A percentile compares a stretch with the other conserved stretches of the same genome.
Conservation (phyloP, 2,888 invertebrate genomes). For the Chrysomela aeneicollis region DNA sequence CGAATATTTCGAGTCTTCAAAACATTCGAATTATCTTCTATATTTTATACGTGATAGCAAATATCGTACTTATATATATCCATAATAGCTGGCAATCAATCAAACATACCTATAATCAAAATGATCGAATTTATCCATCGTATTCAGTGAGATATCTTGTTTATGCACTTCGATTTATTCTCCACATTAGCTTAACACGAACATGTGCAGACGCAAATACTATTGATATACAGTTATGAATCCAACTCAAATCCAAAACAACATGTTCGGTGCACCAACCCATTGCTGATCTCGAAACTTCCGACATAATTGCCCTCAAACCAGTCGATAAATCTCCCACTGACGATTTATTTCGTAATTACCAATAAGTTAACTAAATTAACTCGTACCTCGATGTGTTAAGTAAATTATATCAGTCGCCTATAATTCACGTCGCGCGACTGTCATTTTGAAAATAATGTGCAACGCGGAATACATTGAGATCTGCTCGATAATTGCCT, state of each 20-base stretch:
- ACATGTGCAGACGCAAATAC: neutral
- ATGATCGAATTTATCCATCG: no score
- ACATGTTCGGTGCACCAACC: constrained; percentile 17
- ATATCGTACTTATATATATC: no score
- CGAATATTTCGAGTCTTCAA: no score
- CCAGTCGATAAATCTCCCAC: constrained; percentile 37
- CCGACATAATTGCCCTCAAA: constrained; percentile 33
- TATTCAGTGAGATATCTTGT: no score
- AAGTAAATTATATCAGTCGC: constrained; percentile 39
- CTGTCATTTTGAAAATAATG: constrained; percentile 41
- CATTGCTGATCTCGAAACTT: constrained; percentile 31
- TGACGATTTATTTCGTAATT: constrained; percentile 42
- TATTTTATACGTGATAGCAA: no score
- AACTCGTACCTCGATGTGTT: constrained; percentile 38
- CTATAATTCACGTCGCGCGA: constrained; percentile 33
- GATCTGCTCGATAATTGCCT: constrained; percentile 30
- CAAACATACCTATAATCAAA: no score
- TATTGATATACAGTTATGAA: constrained; percentile 11
- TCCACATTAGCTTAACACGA: neutral
- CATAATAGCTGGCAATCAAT: no score
- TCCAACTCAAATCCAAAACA: neutral
- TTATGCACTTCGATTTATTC: neutral
- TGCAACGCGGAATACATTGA: constrained; percentile 31
- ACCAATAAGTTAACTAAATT: constrained; percentile 41
- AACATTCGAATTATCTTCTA: no score